These are phyloP conservation scores for Archaeoteleia sp. DNA, from an alignment of 2,888 invertebrate genomes.

Conservation along the genomic window DNA sequence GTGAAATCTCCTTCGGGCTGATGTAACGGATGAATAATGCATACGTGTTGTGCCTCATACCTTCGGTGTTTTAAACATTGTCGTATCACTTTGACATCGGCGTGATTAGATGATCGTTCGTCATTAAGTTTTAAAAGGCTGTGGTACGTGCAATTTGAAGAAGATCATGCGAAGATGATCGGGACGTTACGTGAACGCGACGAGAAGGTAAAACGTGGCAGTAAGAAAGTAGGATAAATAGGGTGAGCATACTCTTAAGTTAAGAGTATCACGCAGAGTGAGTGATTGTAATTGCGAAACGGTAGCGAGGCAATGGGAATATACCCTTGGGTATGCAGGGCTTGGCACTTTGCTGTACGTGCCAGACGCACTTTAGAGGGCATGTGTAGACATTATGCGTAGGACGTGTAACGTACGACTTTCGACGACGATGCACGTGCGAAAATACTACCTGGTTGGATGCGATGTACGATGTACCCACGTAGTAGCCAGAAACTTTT, in stretches of 20 bases:
- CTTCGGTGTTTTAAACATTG: conserved; percentile 57
- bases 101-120: conserved; percentile 59
- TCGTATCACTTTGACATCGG: conserved; percentile 58
- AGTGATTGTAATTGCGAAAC: conserved; percentile 67
- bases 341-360: conserved; percentile 14
- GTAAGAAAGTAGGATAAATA: conserved; percentile 32
- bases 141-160: conserved; percentile 4
- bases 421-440: conserved; percentile 20
- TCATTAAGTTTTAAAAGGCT: conserved; percentile 17
- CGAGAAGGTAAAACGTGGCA: conserved; percentile 20
- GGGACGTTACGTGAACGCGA: too few relatives aligned
- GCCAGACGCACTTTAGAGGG: conserved; percentile 7
- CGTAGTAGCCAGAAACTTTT: too few relatives aligned
- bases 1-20: conserved; percentile 64
- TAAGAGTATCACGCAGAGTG: conserved; percentile 50
- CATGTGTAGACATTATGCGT: conserved; percentile 16
- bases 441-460: conserved; percentile 5
- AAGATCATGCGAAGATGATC: conserved; percentile 10
- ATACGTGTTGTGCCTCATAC: conserved; percentile 61
- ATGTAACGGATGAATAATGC: conserved; percentile 69
- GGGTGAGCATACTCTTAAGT: conserved; percentile 13
- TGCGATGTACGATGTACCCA: background rate
- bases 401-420: conserved; percentile 22
- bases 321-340: conserved; percentile 16
- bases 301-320: conserved; percentile 58